Conservation (phyloP, 2,797 vertebrate genomes). For the Hydrolagus colliei region DNA sequence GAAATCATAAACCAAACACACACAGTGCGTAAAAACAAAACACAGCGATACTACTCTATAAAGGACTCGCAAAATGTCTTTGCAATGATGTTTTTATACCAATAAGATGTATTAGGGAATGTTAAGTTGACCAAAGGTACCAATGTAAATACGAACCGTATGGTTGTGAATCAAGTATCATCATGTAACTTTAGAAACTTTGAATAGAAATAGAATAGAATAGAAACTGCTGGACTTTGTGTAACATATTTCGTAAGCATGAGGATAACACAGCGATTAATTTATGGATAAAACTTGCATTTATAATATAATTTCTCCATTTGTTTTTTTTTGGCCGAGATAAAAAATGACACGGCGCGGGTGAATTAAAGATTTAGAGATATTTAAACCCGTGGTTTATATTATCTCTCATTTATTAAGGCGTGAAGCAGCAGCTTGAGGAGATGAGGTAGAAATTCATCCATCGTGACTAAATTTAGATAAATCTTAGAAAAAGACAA, state of each 20-base stretch:
- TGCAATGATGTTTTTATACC: constrained; percentile 52
- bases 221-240: constrained; percentile 49
- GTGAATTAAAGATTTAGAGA: neutral
- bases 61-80: constrained; percentile 56
- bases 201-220: constrained; percentile 11
- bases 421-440: constrained; percentile 5
- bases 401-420: constrained; percentile 24
- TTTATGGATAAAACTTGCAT: constrained; percentile 26
- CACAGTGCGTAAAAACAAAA: constrained; percentile 49
- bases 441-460: constrained; percentile 25
- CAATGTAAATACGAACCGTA: neutral
- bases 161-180: neutral
- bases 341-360: constrained; percentile 35
- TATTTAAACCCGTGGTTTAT: constrained; percentile 22
- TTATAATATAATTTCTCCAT: constrained; percentile 32
- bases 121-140: neutral
- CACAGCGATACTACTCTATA: constrained; percentile 58
- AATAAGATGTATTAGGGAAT: constrained; percentile 5
- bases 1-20: constrained; percentile 50
- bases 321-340: constrained; percentile 40
- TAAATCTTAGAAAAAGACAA: constrained; percentile 19
- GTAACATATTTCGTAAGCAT: constrained; percentile 72
- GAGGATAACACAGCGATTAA: constrained; percentile 55
- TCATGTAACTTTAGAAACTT: neutral
- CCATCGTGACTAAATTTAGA: constrained; percentile 17